Conservation (phyloP, 1,140 invertebrate genomes). For the Drosophila nikananu region DNA sequence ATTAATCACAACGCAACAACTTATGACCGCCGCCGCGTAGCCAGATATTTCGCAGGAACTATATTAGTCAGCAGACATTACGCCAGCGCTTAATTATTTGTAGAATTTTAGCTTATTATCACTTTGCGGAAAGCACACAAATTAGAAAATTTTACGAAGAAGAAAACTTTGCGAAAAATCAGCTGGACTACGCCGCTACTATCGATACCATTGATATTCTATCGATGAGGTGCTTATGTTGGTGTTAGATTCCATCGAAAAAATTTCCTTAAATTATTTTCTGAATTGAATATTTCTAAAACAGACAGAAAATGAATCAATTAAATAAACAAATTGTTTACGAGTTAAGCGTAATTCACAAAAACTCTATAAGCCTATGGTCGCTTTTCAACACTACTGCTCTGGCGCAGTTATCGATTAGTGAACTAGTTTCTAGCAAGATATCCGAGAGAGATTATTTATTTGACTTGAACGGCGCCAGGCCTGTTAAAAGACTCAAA, state of each 20-base stretch:
- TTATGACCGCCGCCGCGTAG: background rate
- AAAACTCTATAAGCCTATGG: background rate
- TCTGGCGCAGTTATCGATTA: background rate
- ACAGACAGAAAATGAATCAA: background rate
- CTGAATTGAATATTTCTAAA: background rate
- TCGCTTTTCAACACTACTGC: background rate
- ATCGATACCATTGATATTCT: background rate
- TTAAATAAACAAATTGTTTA: background rate
- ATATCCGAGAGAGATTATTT: no score
- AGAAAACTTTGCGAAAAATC: background rate
- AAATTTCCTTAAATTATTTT: background rate
- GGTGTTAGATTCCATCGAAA: background rate
- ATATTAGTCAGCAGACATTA: conserved; percentile 15
- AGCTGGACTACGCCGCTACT: background rate
- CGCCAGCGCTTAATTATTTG: background rate
- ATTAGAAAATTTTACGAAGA: background rate
- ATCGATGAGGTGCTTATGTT: background rate
- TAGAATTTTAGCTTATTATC: background rate
- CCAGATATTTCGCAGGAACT: background rate
- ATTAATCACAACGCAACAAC: conserved; percentile 15
- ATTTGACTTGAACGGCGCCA: no score
- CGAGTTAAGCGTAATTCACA: background rate
- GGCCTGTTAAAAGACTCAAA: no score
- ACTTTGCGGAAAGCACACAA: conserved; percentile 14
- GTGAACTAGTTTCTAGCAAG: background rate